phyloP scores from a whole-genome alignment of 2,797 vertebrate species.

The Spheniscus humboldti region DNA sequence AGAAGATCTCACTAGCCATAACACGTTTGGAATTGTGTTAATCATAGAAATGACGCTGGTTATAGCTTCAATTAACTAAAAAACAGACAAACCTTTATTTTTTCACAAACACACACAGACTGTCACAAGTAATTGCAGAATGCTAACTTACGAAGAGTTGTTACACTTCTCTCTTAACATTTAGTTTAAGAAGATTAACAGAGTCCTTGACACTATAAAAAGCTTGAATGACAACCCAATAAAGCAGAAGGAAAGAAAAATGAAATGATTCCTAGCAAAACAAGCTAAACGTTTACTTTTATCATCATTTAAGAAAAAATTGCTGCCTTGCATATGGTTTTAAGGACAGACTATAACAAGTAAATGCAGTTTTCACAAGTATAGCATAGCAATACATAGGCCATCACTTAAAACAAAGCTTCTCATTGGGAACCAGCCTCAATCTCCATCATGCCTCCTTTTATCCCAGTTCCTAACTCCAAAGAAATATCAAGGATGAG shows the following conservation, averaged over 20 bases:
- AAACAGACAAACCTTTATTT: neutral
- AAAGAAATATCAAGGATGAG: neutral
- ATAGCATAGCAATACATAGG: neutral
- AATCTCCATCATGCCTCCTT: neutral
- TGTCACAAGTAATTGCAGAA: neutral
- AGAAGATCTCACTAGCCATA: neutral
- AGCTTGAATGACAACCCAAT: neutral
- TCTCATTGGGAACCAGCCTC: neutral
- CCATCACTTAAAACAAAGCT: neutral
- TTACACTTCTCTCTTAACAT: neutral
- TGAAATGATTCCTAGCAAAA: neutral
- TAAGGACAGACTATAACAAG: neutral
- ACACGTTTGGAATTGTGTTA: neutral
- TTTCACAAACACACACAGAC: neutral
- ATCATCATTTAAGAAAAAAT: neutral
- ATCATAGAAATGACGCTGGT: neutral
- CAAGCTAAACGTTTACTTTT: neutral
- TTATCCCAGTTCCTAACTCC: neutral
- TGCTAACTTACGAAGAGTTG: neutral
- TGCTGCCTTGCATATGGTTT: neutral
- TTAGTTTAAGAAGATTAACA: conserved; percentile 11
- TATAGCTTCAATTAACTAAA: neutral
- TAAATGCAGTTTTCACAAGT: neutral
- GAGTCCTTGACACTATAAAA: neutral
- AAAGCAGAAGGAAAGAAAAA: conserved; percentile 39